Conservation (phyloP, 2,888 invertebrate genomes). For the Scelioninae gen. 2 region DNA sequence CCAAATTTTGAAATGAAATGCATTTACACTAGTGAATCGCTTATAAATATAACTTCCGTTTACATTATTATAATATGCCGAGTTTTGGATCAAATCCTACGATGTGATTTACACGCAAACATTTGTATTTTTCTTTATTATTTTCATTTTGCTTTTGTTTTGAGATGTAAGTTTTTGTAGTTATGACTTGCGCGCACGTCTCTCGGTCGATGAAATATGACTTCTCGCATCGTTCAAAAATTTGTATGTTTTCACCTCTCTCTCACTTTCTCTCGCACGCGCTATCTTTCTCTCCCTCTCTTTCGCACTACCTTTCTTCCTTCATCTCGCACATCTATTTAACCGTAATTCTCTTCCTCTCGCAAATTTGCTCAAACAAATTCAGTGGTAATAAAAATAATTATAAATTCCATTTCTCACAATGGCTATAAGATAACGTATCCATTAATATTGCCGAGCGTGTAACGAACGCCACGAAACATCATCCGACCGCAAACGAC, state of each 20-base stretch:
- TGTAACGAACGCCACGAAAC: conserved; percentile 62
- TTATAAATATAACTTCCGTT: conserved; percentile 73
- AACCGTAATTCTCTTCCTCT: conserved; percentile 42
- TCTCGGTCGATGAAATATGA: conserved; percentile 37
- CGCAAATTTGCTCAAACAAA: conserved; percentile 53
- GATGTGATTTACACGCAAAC: conserved; percentile 61
- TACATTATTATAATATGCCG: conserved; percentile 66
- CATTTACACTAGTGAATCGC: conserved; percentile 70
- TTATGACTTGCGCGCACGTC: conserved; percentile 39
- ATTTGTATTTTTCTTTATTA: conserved; percentile 41
- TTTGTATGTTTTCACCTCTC: conserved; percentile 4
- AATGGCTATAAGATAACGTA: conserved; percentile 67
- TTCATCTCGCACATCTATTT: conserved; percentile 29
- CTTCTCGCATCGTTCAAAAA: conserved; percentile 17
- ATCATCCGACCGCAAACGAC: conserved; percentile 62
- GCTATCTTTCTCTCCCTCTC: conserved; percentile 24
- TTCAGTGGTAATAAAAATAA: conserved; percentile 66
- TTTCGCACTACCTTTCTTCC: conserved; percentile 31
- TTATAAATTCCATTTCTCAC: conserved; percentile 62
- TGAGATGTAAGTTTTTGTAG: conserved; percentile 56
- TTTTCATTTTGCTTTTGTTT: conserved; percentile 25
- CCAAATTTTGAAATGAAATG: conserved; percentile 67
- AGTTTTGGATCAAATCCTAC: conserved; percentile 64
- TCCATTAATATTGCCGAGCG: conserved; percentile 66
- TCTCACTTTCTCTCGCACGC: conserved; percentile 27